A percentile compares a stretch with the other conserved stretches of the same genome.
Evolutionary conservation across 30 jellyfish, hydroid and myxozoan genomes (phyloP).

Genomic region (Morbakka virulenta): DNA sequence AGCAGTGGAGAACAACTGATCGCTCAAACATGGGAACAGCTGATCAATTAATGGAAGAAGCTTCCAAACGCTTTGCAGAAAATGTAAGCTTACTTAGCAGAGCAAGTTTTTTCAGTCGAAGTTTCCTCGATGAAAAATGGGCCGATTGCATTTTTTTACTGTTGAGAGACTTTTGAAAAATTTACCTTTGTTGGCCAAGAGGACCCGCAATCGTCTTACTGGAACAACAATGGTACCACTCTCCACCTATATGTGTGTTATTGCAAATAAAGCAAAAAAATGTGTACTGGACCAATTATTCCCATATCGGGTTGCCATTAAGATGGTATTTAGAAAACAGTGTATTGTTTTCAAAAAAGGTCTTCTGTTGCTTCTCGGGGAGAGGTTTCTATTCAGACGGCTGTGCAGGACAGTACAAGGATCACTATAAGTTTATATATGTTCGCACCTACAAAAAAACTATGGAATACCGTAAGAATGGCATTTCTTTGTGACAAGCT

Average conservation of each 20-base stretch:
- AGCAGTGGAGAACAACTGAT: constrained; percentile 32
- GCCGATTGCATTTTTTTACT: constrained; percentile 9
- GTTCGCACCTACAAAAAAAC: constrained; percentile 33
- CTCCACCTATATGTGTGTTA: constrained; percentile 34
- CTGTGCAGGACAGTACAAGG: constrained; percentile 40
- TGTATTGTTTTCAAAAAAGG: not conserved
- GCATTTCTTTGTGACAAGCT: constrained; percentile 67
- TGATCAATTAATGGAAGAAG: constrained; percentile 10
- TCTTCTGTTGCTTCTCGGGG: not conserved
- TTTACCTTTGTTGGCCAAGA: constrained; percentile 36
- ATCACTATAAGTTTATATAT: not conserved
- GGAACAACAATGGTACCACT: constrained; percentile 30
- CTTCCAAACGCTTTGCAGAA: not conserved
- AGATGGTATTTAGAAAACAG: too few relatives aligned
- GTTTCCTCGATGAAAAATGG: not conserved
- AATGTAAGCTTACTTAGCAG: not conserved
- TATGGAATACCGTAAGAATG: constrained; percentile 60
- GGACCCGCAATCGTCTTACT: constrained; percentile 15
- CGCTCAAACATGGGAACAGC: constrained; percentile 29
- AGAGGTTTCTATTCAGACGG: constrained; percentile 37
- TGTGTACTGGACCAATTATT: not conserved
- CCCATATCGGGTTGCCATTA: constrained; percentile 37
- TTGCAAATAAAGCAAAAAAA: not conserved
- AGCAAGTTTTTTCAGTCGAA: constrained; percentile 24
- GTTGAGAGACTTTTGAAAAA: constrained; percentile 38